Percentiles rank a stretch among this genome's conserved stretches.
phyloP scores from a whole-genome alignment of 2,113 vertebrate genomes.

The Oplegnathus fasciatus region DNA sequence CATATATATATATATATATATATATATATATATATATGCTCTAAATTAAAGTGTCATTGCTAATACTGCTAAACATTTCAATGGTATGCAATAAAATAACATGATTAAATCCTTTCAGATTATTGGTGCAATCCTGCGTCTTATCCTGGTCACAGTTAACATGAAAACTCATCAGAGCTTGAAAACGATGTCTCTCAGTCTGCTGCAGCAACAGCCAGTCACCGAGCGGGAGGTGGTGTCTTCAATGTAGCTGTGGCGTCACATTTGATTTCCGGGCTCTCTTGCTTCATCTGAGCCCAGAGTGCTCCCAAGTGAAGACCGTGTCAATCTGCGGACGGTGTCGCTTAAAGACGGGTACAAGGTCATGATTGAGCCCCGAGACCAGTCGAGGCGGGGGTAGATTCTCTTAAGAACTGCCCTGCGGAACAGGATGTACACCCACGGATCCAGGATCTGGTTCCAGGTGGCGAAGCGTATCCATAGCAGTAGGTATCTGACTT shows the following conservation, averaged over 20 bases:
- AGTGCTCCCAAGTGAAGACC: conserved; percentile 60
- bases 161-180: neutral
- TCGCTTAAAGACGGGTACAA: conserved; percentile 78
- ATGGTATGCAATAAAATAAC: neutral
- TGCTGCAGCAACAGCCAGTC: neutral
- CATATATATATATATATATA: too few species aligned
- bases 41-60: neutral
- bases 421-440: conserved; percentile 97
- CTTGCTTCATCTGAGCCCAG: neutral
- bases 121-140: neutral
- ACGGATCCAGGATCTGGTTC: conserved; percentile 98
- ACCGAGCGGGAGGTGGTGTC: conserved; percentile 12
- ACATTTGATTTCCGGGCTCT: neutral
- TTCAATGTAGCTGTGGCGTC: neutral
- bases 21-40: neutral
- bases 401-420: conserved; percentile 89
- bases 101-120: neutral
- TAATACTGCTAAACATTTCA: conserved; percentile 16
- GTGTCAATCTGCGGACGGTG: conserved; percentile 83
- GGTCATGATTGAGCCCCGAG: conserved; percentile 82
- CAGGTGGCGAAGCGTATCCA: conserved; percentile 94
- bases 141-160: neutral
- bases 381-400: conserved; percentile 83
- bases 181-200: neutral
- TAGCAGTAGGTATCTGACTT: conserved; percentile 84